These are phyloP conservation scores for Ficedula albicollis DNA, from an alignment of 2,797 vertebrate genomes.

Conservation along the genomic window DNA sequence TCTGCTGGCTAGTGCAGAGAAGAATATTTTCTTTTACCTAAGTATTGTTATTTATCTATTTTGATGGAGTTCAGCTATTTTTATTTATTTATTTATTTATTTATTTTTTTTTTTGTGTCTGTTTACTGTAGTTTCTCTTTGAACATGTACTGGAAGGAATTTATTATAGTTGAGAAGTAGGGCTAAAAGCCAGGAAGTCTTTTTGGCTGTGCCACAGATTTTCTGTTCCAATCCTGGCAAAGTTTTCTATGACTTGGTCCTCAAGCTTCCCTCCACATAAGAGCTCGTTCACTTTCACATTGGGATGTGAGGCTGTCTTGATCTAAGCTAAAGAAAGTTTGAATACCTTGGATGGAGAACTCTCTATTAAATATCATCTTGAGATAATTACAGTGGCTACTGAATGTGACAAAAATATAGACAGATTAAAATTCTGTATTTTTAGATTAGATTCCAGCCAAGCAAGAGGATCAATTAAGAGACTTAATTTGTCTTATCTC, in stretches of 20 bases:
- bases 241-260: background rate
- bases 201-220: background rate
- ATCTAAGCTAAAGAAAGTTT: background rate
- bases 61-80: background rate
- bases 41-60: background rate
- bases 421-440: background rate
- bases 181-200: background rate
- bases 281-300: background rate
- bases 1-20: background rate
- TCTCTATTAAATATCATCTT: background rate
- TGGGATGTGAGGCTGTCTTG: background rate
- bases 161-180: background rate
- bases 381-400: background rate
- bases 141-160: background rate
- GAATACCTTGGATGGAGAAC: background rate
- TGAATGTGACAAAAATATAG: background rate
- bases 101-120: background rate
- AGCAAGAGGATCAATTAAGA: background rate
- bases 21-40: background rate
- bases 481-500: background rate
- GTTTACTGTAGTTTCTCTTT: background rate
- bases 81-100: background rate
- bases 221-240: background rate
- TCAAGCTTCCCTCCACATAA: background rate
- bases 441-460: background rate